Evolutionary conservation across 2,113 vertebrate species (phyloP), one percentile per base, ranked within the genome.

Genomic region (Chloroceryle aenea): DNA sequence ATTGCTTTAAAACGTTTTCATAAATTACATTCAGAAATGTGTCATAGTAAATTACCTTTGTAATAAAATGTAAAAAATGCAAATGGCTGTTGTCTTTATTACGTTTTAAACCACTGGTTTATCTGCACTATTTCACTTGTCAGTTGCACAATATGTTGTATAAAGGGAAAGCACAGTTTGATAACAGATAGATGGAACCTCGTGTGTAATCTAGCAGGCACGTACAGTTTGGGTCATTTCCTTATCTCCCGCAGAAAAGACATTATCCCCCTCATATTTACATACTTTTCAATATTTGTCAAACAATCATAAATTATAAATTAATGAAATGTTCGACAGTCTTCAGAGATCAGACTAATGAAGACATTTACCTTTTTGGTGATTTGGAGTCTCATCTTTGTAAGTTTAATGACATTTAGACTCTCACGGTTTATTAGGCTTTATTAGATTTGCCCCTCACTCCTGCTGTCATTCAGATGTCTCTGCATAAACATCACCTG

Each of bases 221-320:
- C 97, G 97, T 98, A 98, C 98, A 99, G 98, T 99, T 98, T 99
- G 99, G 99, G 99, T 99, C 99, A 99, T 99, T 99, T 99, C 99
- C 98, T 98, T 98, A 98, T 98, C 99, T 99, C 99, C 99, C 99
- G 99, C 99, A 99, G 99, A 99, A 99, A 99, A 99, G 97, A 99
- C 99, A 99, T 99, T 99, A 99, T 95, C 98, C 98, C 92, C 92
- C 98, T 98, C 99, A 98, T 99, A 99, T 99, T 99, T 99, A 99
- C 99, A 99, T 99, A 99, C 99, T 99, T 99, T 99, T 98, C 99
- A 99, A 99, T 99, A 99, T 99, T 99, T 99, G 99, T 99, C 99
- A 99, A 99, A 99, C 99, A 99, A 99, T 99, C 99, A 99, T 99
- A 99, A 99, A 99, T 99, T 99, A 99, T 98, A 99, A 99, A 99